A percentile compares a stretch with the other conserved stretches of the same genome.
Evolutionary conservation across 1,140 invertebrate species (phyloP).

Genomic region (Drosophila sturtevanti): DNA sequence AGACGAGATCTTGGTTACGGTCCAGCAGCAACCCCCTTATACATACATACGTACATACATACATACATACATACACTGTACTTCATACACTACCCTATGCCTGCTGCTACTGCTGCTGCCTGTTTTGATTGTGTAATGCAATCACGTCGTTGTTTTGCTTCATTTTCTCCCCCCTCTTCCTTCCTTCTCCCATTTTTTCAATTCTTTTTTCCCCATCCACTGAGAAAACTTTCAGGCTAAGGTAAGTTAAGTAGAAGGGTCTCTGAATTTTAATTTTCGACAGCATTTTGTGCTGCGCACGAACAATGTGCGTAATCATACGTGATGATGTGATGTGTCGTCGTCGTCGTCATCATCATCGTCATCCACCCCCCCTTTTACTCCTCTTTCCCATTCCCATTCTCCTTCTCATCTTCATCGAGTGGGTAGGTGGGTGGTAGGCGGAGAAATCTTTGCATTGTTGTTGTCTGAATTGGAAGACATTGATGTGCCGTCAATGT

Average conservation of each 20-base stretch:
- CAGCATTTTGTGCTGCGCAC: slow-evolving; percentile 77
- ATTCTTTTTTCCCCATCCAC: not conserved
- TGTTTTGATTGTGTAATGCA: slow-evolving; percentile 82
- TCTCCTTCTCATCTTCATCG: slow-evolving; percentile 31
- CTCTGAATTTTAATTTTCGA: slow-evolving; percentile 81
- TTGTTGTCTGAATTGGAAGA: slow-evolving; percentile 67
- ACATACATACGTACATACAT: not conserved
- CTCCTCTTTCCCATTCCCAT: slow-evolving; percentile 33
- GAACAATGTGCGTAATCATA: slow-evolving; percentile 82
- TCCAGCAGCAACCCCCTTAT: slow-evolving; percentile 20
- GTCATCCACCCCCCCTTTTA: slow-evolving; percentile 29
- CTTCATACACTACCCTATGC: slow-evolving; percentile 6
- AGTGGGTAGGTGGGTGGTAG: slow-evolving; percentile 37
- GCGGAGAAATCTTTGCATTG: slow-evolving; percentile 42
- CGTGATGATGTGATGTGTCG: slow-evolving; percentile 74
- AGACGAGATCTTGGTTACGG: slow-evolving; percentile 24
- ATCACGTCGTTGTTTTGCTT: slow-evolving; percentile 81
- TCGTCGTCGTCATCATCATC: slow-evolving; percentile 35
- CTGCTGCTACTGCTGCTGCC: slow-evolving; percentile 38
- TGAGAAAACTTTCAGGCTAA: slow-evolving; percentile 48
- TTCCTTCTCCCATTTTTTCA: not conserved
- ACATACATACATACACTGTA: slow-evolving; percentile 11
- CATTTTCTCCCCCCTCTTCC: slow-evolving; percentile 33
- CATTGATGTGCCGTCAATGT: slow-evolving; percentile 65
- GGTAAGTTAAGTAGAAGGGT: slow-evolving; percentile 79